Evolutionary conservation across 2,888 invertebrate species (phyloP).

Genomic region (Drosophila borborema): DNA sequence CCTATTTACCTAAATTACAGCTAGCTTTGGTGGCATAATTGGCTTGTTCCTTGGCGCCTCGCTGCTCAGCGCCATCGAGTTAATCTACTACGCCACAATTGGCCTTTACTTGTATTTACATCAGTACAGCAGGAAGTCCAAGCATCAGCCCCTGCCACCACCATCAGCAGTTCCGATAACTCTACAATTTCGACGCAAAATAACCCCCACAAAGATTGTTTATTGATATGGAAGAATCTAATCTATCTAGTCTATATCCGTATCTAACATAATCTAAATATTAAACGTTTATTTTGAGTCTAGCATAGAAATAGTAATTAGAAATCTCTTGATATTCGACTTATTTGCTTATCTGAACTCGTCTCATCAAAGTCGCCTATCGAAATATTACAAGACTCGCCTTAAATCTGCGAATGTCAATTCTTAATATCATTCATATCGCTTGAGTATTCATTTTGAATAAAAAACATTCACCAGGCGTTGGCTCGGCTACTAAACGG

Average conservation of each 20-base stretch:
- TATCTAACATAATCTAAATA: no score
- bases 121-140: conserved; percentile 21
- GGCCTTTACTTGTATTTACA: conserved; percentile 73
- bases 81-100: conserved; percentile 84
- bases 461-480: conserved; percentile 53
- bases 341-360: no score
- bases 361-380: no score
- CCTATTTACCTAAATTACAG: conserved; percentile 65
- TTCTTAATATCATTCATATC: neutral
- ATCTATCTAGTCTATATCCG: no score
- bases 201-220: conserved; percentile 45
- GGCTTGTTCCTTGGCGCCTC: conserved; percentile 86
- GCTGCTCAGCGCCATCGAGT: conserved; percentile 85
- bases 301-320: no score
- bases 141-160: conserved; percentile 16
- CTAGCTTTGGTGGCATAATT: conserved; percentile 86
- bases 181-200: conserved; percentile 46
- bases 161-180: conserved; percentile 18
- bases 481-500: conserved; percentile 50
- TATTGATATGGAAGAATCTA: conserved; percentile 10
- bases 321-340: no score
- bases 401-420: neutral
- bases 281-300: no score
- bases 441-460: neutral
- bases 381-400: neutral